Evolutionary conservation across 2,113 vertebrate genomes (phyloP), one percentile per base, ranked within the genome.

Genomic region (Catagonus wagneri): DNA sequence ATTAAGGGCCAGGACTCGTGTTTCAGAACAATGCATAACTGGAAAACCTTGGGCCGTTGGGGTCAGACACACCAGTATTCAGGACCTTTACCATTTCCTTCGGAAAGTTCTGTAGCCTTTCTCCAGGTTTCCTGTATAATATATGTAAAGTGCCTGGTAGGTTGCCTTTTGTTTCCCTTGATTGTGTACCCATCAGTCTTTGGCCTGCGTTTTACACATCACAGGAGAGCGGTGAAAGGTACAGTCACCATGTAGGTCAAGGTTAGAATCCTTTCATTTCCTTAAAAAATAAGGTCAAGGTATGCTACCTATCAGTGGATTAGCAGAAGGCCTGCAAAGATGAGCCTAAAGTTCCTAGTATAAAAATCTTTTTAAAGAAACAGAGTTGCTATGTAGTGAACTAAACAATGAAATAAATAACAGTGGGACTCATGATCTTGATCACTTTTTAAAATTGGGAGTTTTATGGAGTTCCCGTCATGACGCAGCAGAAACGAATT

Each of bases 91-190:
- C 32, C 22, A 3, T 56, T 90, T 76, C 78, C 27, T 54, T 22
- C 4, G 63, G 60, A 27, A 66, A 25, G 20, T 32, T 58, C 75
- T 66, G 0, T n/a, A 27, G 36, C 29, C 54, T 68, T 22, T 58
- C 27, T 60, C 44, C 69, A 58, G 0, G 1, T 56, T 71, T 25
- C 76, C 61, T 25, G 0, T 3, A 1, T 0, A 27, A n/a, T 5
- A 4, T 12, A 2, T 5, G 32, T 65, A 3, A 66, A 36, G 50
- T 9, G 3, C 69, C 56, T 34, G 44, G 39, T 0, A 6, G 19
- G 20, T 20, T 44, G 50, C 56, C 63, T 32, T 36, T 56, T 23
- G 16, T n/a, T 39, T 34, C 80, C 10, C 25, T 34, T 12, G 13
- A 2, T 1, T 39, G 17, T 25, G 16, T 23, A 5, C 22, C 71